Evolutionary conservation across 1,140 invertebrate species (phyloP).

Genomic region (Liolophura sinensis): DNA sequence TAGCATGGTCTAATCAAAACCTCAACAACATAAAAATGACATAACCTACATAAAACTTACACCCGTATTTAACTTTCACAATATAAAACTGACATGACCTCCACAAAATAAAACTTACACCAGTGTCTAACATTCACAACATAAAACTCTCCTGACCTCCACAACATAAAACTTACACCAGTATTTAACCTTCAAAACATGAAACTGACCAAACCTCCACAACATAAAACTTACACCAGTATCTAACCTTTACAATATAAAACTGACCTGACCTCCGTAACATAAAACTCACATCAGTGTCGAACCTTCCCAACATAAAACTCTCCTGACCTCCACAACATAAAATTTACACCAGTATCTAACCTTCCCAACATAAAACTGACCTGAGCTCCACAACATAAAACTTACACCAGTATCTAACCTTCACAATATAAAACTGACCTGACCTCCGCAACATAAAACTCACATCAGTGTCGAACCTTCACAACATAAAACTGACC

Average conservation of each 20-base stretch:
- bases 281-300: neutral
- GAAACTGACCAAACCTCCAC: neutral
- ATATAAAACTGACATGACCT: too few species aligned
- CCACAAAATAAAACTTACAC: too few species aligned
- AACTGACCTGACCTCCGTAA: neutral
- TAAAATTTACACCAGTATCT: neutral
- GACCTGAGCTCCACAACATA: constrained; percentile 9
- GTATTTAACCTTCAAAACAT: too few species aligned
- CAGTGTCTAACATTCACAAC: too few species aligned
- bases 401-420: neutral
- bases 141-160: too few species aligned
- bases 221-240: neutral
- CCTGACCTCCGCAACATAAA: neutral
- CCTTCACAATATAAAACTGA: neutral
- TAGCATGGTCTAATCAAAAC: too few species aligned
- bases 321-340: neutral
- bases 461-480: too few species aligned
- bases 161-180: too few species aligned
- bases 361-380: neutral
- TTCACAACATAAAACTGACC: too few species aligned
- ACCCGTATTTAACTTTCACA: too few species aligned
- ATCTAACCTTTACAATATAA: neutral
- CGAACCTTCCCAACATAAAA: neutral
- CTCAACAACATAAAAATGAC: too few species aligned
- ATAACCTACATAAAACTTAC: too few species aligned